phyloP scores from a whole-genome alignment of 2,797 vertebrate species.

The Melanotaenia parkinsoni region DNA sequence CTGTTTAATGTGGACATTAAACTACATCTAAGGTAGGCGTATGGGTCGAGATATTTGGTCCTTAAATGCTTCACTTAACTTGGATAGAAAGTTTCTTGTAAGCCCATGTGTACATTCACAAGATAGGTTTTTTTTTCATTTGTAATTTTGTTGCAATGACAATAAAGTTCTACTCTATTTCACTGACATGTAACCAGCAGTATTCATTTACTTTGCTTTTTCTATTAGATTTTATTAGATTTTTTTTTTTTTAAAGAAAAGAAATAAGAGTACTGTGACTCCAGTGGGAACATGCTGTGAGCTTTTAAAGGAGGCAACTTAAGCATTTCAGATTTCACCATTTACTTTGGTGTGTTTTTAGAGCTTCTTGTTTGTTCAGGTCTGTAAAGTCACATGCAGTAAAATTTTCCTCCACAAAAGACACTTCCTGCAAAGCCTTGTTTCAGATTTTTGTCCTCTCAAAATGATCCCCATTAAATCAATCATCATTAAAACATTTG shows the following conservation, averaged over 20 bases:
- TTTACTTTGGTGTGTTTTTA: background rate
- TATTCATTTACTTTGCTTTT: background rate
- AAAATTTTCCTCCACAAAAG: background rate
- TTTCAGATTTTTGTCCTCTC: background rate
- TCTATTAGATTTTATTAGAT: background rate
- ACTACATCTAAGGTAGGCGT: conserved; percentile 30
- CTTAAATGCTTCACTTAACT: background rate
- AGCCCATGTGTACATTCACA: background rate
- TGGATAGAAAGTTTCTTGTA: background rate
- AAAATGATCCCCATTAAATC: background rate
- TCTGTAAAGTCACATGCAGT: background rate
- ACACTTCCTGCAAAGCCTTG: too few species aligned
- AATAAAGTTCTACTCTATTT: too few species aligned
- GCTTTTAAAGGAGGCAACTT: background rate
- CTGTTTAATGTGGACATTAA: conserved; percentile 11
- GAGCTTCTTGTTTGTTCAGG: background rate
- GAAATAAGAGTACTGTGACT: background rate
- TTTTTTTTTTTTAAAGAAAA: background rate
- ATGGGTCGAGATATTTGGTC: background rate
- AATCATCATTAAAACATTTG: background rate
- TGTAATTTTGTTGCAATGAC: too few species aligned
- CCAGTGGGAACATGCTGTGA: background rate
- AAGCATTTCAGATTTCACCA: background rate
- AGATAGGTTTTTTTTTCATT: too few species aligned
- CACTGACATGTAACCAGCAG: background rate